Evolutionary conservation across 2,888 invertebrate species (phyloP).

Genomic region (Perithous albicinctus): DNA sequence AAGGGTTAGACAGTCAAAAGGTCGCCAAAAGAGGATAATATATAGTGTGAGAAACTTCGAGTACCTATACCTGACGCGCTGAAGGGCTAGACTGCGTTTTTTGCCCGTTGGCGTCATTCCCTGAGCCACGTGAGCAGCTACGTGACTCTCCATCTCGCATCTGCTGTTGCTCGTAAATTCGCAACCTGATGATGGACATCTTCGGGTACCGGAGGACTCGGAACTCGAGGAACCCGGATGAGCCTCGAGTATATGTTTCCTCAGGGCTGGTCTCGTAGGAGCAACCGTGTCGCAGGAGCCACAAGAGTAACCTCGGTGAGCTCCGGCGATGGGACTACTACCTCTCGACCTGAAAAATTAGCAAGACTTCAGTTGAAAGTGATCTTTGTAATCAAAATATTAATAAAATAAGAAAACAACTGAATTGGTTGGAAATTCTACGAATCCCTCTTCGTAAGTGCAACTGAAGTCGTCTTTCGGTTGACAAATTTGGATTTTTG

Average conservation of each 20-base stretch:
- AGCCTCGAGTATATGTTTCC: conserved; percentile 83
- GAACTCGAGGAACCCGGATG: conserved; percentile 79
- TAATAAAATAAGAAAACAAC: too few species aligned
- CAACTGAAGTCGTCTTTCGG: too few species aligned
- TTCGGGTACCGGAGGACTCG: conserved; percentile 75
- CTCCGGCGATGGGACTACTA: conserved; percentile 77
- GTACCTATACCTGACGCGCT: conserved; percentile 85
- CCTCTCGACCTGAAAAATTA: conserved; percentile 77
- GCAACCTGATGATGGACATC: conserved; percentile 80
- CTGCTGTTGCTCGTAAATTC: conserved; percentile 83
- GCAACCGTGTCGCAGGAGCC: conserved; percentile 84
- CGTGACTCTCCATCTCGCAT: conserved; percentile 84
- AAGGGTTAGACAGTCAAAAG: background rate
- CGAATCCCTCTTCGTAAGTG: too few species aligned
- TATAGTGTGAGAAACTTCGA: conserved; percentile 70
- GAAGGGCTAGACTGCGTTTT: conserved; percentile 84
- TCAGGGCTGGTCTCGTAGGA: conserved; percentile 83
- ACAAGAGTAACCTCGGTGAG: conserved; percentile 83
- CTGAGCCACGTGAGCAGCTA: conserved; percentile 84
- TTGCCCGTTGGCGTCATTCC: conserved; percentile 85
- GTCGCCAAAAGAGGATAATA: background rate
- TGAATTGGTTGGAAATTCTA: too few species aligned
- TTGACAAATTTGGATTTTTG: too few species aligned
- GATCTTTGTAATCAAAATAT: background rate
- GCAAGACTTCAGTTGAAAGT: background rate